Evolutionary conservation across 2,888 invertebrate genomes (phyloP).

Genomic region (Drosophila eohydei): DNA sequence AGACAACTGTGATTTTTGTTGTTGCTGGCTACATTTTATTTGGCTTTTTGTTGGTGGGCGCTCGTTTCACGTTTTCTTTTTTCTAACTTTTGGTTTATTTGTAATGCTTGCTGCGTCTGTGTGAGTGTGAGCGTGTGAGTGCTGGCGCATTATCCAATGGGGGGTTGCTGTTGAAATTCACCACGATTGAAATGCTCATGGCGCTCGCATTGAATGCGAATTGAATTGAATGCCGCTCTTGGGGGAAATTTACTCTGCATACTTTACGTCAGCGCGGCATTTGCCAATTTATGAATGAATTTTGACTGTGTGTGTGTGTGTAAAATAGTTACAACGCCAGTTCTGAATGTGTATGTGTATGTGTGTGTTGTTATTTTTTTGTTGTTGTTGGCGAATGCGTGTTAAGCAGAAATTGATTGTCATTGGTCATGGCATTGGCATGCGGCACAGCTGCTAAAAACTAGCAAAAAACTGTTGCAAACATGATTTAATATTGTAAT

Average conservation of each 20-base stretch:
- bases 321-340: slow-evolving; percentile 36
- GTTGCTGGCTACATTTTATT: slow-evolving; percentile 75
- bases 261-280: slow-evolving; percentile 34
- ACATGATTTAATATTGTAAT: slow-evolving; percentile 8
- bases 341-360: neutral
- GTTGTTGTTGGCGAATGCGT: slow-evolving; percentile 37
- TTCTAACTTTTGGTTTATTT: slow-evolving; percentile 64
- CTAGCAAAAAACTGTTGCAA: slow-evolving; percentile 15
- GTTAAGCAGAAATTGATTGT: slow-evolving; percentile 65
- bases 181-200: slow-evolving; percentile 56
- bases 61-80: slow-evolving; percentile 53
- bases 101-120: slow-evolving; percentile 28
- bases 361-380: slow-evolving; percentile 6
- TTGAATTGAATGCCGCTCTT: slow-evolving; percentile 48
- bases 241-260: slow-evolving; percentile 70
- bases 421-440: slow-evolving; percentile 70
- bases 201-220: slow-evolving; percentile 50
- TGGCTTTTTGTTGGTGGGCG: slow-evolving; percentile 67
- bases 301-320: slow-evolving; percentile 19
- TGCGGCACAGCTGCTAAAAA: slow-evolving; percentile 8
- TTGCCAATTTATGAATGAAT: slow-evolving; percentile 72
- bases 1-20: slow-evolving; percentile 84
- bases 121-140: slow-evolving; percentile 38
- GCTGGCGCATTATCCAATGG: slow-evolving; percentile 65
- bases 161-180: slow-evolving; percentile 67